Evolutionary conservation across 2,797 vertebrate genomes (phyloP).

Genomic region (Tamandua tetradactyla): DNA sequence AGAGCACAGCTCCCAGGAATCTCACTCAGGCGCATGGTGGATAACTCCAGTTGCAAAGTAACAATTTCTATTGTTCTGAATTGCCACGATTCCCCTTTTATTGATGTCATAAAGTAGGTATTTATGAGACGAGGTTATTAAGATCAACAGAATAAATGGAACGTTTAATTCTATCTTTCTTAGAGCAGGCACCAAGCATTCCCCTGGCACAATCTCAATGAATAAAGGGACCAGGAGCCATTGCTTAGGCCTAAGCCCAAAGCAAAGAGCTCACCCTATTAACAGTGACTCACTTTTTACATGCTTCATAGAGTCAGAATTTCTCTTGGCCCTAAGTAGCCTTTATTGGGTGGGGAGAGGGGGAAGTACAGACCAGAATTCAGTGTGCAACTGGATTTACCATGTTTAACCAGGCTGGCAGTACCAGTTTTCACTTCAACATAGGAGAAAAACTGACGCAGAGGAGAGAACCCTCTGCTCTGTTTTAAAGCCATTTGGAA

Average conservation of each 20-base stretch:
- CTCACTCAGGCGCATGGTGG: slow-evolving; percentile 75
- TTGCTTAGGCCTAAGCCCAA: slow-evolving; percentile 85
- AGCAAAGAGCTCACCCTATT: slow-evolving; percentile 85
- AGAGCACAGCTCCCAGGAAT: slow-evolving; percentile 65
- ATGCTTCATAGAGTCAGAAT: slow-evolving; percentile 83
- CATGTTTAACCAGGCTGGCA: slow-evolving; percentile 56
- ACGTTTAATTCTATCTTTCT: slow-evolving; percentile 84
- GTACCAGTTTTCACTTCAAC: slow-evolving; percentile 51
- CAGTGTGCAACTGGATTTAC: slow-evolving; percentile 67
- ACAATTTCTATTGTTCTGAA: slow-evolving; percentile 82
- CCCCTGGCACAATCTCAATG: slow-evolving; percentile 73
- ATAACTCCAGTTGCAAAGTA: slow-evolving; percentile 81
- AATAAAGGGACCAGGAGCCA: slow-evolving; percentile 81
- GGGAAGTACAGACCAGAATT: slow-evolving; percentile 74
- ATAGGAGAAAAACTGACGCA: neutral
- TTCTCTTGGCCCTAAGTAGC: slow-evolving; percentile 81
- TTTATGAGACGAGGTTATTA: slow-evolving; percentile 86
- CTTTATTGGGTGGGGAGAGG: slow-evolving; percentile 56
- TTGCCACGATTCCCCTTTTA: slow-evolving; percentile 82
- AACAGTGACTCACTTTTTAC: slow-evolving; percentile 82
- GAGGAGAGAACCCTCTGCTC: slow-evolving; percentile 34
- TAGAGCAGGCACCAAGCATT: slow-evolving; percentile 79
- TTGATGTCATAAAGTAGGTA: slow-evolving; percentile 85
- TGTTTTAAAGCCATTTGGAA: slow-evolving; percentile 66
- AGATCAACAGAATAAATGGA: slow-evolving; percentile 86